phyloP scores from a whole-genome alignment of 2,888 invertebrate genomes.

The Amblyjoppa fuscipennis region DNA sequence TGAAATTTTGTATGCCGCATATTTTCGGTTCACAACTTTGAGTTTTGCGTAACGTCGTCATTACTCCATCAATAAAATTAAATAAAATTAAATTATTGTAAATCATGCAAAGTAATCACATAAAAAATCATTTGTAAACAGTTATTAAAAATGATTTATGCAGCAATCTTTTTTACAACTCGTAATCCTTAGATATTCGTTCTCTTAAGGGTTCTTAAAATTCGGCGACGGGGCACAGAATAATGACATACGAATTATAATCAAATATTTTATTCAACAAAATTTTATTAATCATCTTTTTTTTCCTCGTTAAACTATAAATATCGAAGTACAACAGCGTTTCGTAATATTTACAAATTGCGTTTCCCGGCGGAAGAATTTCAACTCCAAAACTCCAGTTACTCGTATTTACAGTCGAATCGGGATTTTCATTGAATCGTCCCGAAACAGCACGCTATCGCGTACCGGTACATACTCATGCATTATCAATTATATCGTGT shows the following conservation, averaged over 20 bases:
- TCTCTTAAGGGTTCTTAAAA: neutral
- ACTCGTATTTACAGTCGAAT: slow-evolving; percentile 43
- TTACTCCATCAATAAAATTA: no score
- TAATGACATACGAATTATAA: slow-evolving; percentile 32
- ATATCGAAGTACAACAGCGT: slow-evolving; percentile 44
- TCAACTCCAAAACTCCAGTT: neutral
- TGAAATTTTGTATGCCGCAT: no score
- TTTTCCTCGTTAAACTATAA: slow-evolving; percentile 48
- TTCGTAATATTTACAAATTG: slow-evolving; percentile 53
- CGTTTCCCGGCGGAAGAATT: slow-evolving; percentile 42
- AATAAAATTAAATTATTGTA: no score
- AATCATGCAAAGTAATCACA: no score
- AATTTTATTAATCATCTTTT: slow-evolving; percentile 58
- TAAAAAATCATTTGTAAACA: neutral
- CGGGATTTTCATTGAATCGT: neutral
- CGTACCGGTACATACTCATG: slow-evolving; percentile 14
- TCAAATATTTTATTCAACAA: slow-evolving; percentile 65
- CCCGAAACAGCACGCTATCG: neutral
- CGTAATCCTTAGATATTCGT: neutral
- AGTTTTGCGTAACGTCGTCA: no score
- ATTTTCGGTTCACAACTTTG: no score
- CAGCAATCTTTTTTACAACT: neutral
- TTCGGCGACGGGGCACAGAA: neutral
- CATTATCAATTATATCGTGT: slow-evolving; percentile 11
- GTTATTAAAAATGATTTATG: neutral